A percentile compares a stretch with the other conserved stretches of the same genome.
Conservation (phyloP, 2,113 vertebrate genomes). For the Chionomys nivalis region DNA sequence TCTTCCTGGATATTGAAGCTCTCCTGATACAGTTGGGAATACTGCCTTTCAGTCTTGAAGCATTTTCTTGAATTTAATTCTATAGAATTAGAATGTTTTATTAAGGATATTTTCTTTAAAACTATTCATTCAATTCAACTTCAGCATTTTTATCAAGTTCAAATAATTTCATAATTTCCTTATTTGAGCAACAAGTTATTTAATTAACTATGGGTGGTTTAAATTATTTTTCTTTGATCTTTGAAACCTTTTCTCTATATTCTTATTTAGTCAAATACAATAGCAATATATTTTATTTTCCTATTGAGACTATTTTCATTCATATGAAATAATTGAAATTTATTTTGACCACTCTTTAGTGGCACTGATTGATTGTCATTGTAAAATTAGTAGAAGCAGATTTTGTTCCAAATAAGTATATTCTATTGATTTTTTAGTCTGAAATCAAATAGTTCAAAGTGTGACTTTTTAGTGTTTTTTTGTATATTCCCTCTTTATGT, state of each 20-base stretch:
- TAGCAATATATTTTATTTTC: background rate
- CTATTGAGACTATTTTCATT: background rate
- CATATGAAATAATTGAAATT: background rate
- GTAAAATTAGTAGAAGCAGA: background rate
- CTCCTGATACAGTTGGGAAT: background rate
- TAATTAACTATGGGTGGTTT: background rate
- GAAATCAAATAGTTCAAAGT: background rate
- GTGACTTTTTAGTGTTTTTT: background rate
- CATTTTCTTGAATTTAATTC: background rate
- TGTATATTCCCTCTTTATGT: background rate
- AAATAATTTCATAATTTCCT: background rate
- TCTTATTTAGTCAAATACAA: background rate
- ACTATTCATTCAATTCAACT: background rate
- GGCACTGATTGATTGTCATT: background rate
- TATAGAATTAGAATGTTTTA: background rate
- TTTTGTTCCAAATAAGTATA: background rate
- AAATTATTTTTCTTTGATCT: background rate
- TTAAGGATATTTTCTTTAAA: background rate
- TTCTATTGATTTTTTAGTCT: background rate
- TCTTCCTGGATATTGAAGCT: background rate
- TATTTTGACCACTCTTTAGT: background rate
- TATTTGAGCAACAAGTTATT: background rate
- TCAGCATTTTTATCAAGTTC: background rate
- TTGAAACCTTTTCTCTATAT: background rate
- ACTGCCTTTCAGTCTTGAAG: background rate